Evolutionary conservation across 1,140 invertebrate genomes (phyloP).

Genomic region (Drosophila kohkoa): DNA sequence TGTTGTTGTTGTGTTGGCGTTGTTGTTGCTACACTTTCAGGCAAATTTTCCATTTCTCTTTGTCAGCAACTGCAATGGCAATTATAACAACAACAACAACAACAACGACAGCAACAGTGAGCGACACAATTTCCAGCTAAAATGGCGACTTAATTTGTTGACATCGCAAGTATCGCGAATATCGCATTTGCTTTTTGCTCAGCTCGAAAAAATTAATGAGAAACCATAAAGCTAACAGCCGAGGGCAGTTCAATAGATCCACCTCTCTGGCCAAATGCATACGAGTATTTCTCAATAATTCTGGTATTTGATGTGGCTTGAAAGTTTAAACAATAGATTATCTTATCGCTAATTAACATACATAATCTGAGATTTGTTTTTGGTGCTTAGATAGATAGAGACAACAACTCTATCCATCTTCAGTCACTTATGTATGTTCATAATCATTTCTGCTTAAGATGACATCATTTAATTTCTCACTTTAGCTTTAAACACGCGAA

Average conservation of each 20-base stretch:
- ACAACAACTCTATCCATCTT: not conserved
- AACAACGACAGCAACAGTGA: conserved; percentile 28
- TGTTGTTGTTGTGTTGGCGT: not conserved
- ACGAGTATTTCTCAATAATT: not conserved
- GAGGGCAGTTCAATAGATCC: conserved; percentile 31
- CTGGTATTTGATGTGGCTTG: not conserved
- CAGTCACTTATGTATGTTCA: not conserved
- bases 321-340: conserved; percentile 1
- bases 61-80: conserved; percentile 44
- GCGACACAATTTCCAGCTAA: conserved; percentile 73
- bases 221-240: conserved; percentile 41
- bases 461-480: not conserved
- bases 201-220: conserved; percentile 64
- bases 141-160: conserved; percentile 72
- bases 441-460: conserved; percentile 8
- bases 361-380: not conserved
- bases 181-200: conserved; percentile 47
- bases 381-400: too few relatives aligned
- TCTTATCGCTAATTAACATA: conserved; percentile 3
- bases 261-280: not conserved
- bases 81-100: conserved; percentile 27
- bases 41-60: conserved; percentile 48
- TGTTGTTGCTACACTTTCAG: conserved; percentile 34
- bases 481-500: not conserved
- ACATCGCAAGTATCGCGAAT: conserved; percentile 57